These are phyloP conservation scores for Clarias fuscus DNA, from an alignment of 2,797 vertebrate species.

Conservation along the genomic window DNA sequence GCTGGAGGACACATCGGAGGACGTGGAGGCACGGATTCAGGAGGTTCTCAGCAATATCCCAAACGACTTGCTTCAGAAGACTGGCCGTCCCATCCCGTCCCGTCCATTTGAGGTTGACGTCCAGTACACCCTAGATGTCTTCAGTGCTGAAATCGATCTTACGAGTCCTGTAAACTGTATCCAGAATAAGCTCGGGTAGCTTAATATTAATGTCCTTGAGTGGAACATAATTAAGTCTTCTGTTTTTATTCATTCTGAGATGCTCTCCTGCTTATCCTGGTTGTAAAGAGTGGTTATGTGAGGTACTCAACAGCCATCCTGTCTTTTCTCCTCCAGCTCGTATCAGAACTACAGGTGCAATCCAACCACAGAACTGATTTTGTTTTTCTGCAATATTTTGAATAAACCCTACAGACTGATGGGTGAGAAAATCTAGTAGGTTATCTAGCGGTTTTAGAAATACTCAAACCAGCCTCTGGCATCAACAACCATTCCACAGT, in stretches of 20 bases:
- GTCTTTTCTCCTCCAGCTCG: background rate
- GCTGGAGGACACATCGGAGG: too few relatives aligned
- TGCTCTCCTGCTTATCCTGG: background rate
- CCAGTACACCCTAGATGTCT: background rate
- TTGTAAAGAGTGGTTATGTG: background rate
- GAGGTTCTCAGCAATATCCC: too few relatives aligned
- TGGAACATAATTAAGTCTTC: too few relatives aligned
- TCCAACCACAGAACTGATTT: background rate
- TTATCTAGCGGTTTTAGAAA: background rate
- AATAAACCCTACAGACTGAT: background rate
- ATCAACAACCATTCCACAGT: background rate
- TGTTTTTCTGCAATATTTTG: too few relatives aligned
- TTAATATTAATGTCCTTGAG: background rate
- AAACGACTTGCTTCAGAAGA: too few relatives aligned
- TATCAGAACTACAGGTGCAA: background rate
- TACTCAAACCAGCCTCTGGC: background rate
- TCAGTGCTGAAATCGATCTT: background rate
- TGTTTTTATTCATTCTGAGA: too few relatives aligned
- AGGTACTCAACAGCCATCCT: background rate
- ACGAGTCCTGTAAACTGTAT: background rate
- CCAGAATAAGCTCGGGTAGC: background rate
- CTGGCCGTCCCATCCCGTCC: too few relatives aligned
- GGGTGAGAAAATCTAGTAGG: background rate
- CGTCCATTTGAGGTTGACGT: too few relatives aligned
- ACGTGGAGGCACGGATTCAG: too few relatives aligned